Conservation (phyloP, 2,113 vertebrate genomes). For the Protobothrops mucrosquamatus region DNA sequence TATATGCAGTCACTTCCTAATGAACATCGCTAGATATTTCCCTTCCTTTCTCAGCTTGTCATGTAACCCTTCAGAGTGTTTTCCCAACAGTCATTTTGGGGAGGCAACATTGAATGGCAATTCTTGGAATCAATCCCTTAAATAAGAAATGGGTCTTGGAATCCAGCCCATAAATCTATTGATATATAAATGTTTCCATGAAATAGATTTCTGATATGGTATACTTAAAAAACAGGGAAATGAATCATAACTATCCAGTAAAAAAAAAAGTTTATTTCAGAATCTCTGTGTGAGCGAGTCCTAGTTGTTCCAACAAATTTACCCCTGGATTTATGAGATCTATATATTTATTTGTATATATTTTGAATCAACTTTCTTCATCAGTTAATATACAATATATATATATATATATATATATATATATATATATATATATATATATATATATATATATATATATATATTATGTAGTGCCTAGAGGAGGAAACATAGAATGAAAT, state of each 20-base stretch:
- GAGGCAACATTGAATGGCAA: neutral
- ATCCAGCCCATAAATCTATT: neutral
- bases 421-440: too few species aligned
- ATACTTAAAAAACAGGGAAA: neutral
- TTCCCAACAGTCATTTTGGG: neutral
- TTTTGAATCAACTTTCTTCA: neutral
- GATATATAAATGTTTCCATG: neutral
- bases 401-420: rapidly evolving
- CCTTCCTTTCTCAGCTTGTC: neutral
- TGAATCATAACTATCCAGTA: neutral
- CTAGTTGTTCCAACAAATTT: neutral
- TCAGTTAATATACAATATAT: neutral
- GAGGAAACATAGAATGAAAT: neutral
- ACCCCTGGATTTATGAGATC: neutral
- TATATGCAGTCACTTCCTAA: neutral
- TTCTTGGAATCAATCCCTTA: neutral
- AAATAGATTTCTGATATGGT: neutral
- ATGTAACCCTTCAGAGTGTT: neutral
- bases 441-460: too few species aligned
- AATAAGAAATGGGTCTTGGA: neutral
- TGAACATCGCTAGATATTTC: neutral
- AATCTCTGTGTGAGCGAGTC: neutral
- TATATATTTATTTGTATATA: neutral
- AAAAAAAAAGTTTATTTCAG: neutral
- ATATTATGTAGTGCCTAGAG: neutral